Conservation (phyloP, 2,797 vertebrate genomes). For the Kryptopterus vitreolus region DNA sequence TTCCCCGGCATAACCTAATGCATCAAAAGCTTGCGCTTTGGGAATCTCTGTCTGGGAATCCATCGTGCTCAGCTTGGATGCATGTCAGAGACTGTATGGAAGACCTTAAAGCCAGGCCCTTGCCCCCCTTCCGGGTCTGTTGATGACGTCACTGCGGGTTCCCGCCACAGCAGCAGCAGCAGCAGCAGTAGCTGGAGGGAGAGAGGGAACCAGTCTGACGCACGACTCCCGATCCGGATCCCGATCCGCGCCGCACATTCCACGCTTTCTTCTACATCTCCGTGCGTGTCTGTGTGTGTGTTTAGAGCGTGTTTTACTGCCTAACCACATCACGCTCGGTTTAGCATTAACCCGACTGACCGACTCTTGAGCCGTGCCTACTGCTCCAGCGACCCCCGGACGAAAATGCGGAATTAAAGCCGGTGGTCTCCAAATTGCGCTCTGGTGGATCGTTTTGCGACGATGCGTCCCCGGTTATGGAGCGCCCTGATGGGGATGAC, state of each 20-base stretch:
- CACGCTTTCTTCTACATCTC: conserved; percentile 44
- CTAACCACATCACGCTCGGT: conserved; percentile 41
- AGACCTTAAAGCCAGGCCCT: not conserved
- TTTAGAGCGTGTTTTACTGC: conserved; percentile 35
- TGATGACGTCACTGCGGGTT: conserved; percentile 57
- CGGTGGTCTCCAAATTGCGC: conserved; percentile 21
- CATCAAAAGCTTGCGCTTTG: not conserved
- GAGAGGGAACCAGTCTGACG: not conserved
- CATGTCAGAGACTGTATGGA: not conserved
- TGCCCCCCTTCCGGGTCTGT: not conserved
- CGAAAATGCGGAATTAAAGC: conserved; percentile 57
- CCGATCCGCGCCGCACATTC: conserved; percentile 51
- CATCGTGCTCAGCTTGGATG: not conserved
- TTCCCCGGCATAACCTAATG: not conserved
- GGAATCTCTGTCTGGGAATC: not conserved
- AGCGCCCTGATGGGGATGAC: conserved; percentile 58
- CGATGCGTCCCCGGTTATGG: conserved; percentile 59
- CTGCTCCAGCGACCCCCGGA: conserved; percentile 35
- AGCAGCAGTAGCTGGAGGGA: not conserved
- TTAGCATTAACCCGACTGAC: conserved; percentile 27
- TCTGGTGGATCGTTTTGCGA: conserved; percentile 44
- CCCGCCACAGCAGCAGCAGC: conserved; percentile 32
- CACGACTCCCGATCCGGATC: conserved; percentile 53
- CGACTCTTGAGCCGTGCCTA: conserved; percentile 30
- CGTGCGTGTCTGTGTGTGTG: conserved; percentile 29